phyloP scores from a whole-genome alignment of 2,888 invertebrate species.

The Papilio protenor region DNA sequence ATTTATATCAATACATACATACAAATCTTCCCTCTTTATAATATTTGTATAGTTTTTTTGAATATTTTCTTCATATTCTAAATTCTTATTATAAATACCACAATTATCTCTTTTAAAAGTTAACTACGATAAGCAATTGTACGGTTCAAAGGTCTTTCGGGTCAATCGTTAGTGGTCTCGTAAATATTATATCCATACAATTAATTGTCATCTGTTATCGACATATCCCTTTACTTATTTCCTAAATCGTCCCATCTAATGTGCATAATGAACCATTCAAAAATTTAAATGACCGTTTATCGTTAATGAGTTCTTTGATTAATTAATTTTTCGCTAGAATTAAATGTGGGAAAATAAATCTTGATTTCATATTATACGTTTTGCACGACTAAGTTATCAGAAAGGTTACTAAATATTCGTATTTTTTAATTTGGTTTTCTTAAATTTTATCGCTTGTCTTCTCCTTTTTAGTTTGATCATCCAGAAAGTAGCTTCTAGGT shows the following conservation, averaged over 20 bases:
- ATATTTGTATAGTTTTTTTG: no score
- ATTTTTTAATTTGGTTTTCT: no score
- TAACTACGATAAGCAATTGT: slow-evolving; percentile 23
- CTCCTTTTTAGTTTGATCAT: no score
- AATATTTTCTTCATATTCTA: no score
- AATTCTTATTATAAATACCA: no score
- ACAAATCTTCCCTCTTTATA: no score
- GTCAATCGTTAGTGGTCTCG: slow-evolving; percentile 3
- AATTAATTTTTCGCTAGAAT: neutral
- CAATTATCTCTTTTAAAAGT: neutral
- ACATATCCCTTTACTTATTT: slow-evolving; percentile 25
- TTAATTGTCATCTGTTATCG: slow-evolving; percentile 41
- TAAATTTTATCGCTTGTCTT: no score
- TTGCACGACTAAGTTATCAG: no score
- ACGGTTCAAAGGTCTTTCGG: slow-evolving; percentile 17
- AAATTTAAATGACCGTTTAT: neutral
- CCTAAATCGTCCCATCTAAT: slow-evolving; percentile 15
- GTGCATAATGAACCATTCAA: slow-evolving; percentile 10
- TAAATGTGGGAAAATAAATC: neutral
- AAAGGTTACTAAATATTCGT: no score
- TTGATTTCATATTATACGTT: neutral
- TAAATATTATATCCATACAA: slow-evolving; percentile 23
- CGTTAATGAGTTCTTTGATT: neutral
- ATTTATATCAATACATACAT: no score
- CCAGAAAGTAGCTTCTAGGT: no score